Evolutionary conservation across 2,888 invertebrate species (phyloP).

Genomic region (Cheilosia impressa): DNA sequence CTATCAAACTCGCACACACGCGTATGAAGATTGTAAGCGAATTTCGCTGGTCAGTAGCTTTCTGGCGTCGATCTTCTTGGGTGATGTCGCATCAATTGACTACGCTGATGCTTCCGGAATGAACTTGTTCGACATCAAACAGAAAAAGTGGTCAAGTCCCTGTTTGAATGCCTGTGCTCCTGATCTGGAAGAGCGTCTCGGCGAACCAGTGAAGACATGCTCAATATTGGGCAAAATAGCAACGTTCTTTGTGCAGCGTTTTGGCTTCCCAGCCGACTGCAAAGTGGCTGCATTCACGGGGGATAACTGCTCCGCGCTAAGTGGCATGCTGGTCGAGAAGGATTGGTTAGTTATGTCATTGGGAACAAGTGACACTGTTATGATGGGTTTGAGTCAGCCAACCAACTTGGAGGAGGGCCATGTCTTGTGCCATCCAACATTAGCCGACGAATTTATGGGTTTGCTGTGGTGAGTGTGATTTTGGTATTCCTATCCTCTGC

Average conservation of each 20-base stretch:
- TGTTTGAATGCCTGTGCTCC: conserved; percentile 92
- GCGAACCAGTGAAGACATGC: conserved; percentile 89
- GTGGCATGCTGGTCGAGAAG: conserved; percentile 91
- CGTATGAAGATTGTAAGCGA: conserved; percentile 91
- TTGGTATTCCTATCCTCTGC: no score
- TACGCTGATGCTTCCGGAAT: conserved; percentile 97
- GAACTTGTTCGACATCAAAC: conserved; percentile 94
- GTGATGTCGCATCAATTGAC: conserved; percentile 95
- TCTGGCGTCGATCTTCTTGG: conserved; percentile 93
- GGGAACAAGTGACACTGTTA: conserved; percentile 97
- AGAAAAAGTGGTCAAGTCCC: conserved; percentile 89
- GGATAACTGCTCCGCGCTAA: conserved; percentile 95
- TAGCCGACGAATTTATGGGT: conserved; percentile 92
- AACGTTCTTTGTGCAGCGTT: conserved; percentile 92
- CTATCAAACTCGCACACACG: conserved; percentile 87
- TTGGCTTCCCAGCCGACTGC: conserved; percentile 92
- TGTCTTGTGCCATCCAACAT: conserved; percentile 93
- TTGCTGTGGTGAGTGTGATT: conserved; percentile 88
- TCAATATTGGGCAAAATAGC: conserved; percentile 89
- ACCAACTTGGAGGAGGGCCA: conserved; percentile 91
- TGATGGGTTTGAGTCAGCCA: conserved; percentile 90
- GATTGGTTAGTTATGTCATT: conserved; percentile 94
- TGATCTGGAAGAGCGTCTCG: conserved; percentile 89
- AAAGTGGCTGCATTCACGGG: conserved; percentile 95
- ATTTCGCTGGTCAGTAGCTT: conserved; percentile 98